Evolutionary conservation across 1,140 invertebrate genomes (phyloP), one percentile per base, ranked within the genome.

Genomic region (Achatina immaculata): DNA sequence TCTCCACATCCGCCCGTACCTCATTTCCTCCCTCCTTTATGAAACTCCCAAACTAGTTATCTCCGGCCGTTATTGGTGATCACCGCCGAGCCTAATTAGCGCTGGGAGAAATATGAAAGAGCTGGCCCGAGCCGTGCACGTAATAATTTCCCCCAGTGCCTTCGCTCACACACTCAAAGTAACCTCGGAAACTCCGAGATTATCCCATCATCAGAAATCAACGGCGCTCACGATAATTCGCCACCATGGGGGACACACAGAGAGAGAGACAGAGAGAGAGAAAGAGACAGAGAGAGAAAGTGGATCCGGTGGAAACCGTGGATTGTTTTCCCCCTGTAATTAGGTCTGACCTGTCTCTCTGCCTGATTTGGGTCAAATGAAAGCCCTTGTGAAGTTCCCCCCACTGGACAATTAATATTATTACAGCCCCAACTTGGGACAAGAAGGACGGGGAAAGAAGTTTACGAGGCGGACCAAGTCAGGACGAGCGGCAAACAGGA

Each of bases 381-480:
- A 62, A 28, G 31, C 58, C 31, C 58, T 28, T 28, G 58, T 16
- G 58, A 6, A 28, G 31, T 62, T 62, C 31, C 58, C 31, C 58
- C 31, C 58, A n/a, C 28, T 31, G 58, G 58, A 62, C 58, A 62
- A 62, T 62, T 62, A 62, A 62, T 62, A 62, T 62, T 62, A 62
- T 62, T 62, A 62, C 28, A 34, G 31, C 58, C 58, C 58, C n/a
- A n/a, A n/a, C n/a, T n/a, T n/a, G n/a, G n/a, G n/a, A n/a, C n/a
- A n/a, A n/a, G n/a, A n/a, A n/a, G n/a, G n/a, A n/a, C n/a, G n/a
- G n/a, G n/a, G n/a, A n/a, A n/a, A n/a, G n/a, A n/a, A n/a, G n/a
- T n/a, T n/a, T n/a, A n/a, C n/a, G n/a, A n/a, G n/a, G n/a, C n/a
- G n/a, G n/a, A n/a, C n/a, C n/a, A n/a, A n/a, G n/a, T n/a, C n/a